Conservation (phyloP, 1,140 invertebrate genomes). For the Laupala kohalensis region DNA sequence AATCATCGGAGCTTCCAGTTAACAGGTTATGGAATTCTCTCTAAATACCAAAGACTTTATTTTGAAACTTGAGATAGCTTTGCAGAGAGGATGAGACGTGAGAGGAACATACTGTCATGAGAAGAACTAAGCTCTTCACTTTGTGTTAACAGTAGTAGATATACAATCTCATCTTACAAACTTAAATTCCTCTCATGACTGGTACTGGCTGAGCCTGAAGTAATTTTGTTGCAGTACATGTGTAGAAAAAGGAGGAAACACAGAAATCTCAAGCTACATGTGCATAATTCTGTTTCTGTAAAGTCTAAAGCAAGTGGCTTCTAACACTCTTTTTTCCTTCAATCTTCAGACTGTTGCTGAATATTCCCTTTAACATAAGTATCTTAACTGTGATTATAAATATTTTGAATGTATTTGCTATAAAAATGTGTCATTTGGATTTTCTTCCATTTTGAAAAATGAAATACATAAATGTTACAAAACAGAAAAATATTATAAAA, state of each 20-base stretch:
- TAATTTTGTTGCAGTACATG: background rate
- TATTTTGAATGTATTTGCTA: slow-evolving; percentile 13
- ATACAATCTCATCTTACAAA: background rate
- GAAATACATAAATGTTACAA: slow-evolving; percentile 9
- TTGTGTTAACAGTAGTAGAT: slow-evolving; percentile 7
- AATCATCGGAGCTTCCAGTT: slow-evolving; percentile 15
- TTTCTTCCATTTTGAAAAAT: slow-evolving; percentile 10
- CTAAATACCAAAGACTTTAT: slow-evolving; percentile 14
- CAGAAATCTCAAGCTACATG: slow-evolving; percentile 4
- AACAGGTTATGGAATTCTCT: slow-evolving; percentile 1
- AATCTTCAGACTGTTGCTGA: slow-evolving; percentile 9
- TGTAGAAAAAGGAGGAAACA: background rate
- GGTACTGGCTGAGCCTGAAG: background rate
- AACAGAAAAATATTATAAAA: slow-evolving; percentile 8
- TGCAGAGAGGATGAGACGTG: background rate
- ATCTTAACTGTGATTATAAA: slow-evolving; percentile 15
- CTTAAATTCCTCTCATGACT: background rate
- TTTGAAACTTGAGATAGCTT: background rate
- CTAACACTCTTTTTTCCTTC: slow-evolving; percentile 6
- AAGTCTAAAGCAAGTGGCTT: slow-evolving; percentile 8
- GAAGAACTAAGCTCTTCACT: slow-evolving; percentile 9
- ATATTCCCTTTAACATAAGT: slow-evolving; percentile 6
- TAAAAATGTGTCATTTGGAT: slow-evolving; percentile 10
- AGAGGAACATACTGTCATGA: background rate
- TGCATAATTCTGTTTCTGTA: slow-evolving; percentile 11